Base-by-base conservation (phyloP, 2,797 vertebrate genomes). In the Cercopithecus neglectus region DNA sequence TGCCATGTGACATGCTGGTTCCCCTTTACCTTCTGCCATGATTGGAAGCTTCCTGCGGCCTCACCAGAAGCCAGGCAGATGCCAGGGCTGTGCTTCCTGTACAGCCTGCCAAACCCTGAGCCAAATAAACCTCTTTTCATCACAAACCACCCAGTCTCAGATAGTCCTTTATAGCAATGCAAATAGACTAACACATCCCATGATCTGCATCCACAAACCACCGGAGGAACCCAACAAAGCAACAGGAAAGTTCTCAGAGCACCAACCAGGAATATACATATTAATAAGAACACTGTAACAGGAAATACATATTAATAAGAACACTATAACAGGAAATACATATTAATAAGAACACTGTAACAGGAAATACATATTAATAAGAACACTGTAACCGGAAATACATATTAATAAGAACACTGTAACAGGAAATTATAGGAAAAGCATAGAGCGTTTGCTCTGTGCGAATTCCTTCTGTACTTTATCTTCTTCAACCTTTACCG, bases 391-490 rank as follows among this genome's bases (percentile, higher is more conserved):
- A 44, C 55, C 16, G 82, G 72, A 64, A 39, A 17, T 1, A 44
- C 8, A 44, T 44, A 16, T 50, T 50, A 50, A 16, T 50, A 50
- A 16, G 48, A 17, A 50, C 16, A 50, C 50, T 17, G 0, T 2
- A 44, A 44, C 55, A 24, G 82, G 72, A 64, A 39, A 19, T 1
- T 3, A 3, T 0, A 1, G 44, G 22, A 8, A 21, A 57, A 13
- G 5, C 1, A 30, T 0, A 0, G 53, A 12, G 28, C 2, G 0
- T 8, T 8, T 5, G 93, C 83, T 78, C 0, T 0, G 1, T 5
- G 59, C 57, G 1, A 5, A 61, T 10, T 33, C 70, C 41, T 28
- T 17, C 3, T 0, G 5, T 30, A 6, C 13, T 5, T 19, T 13
- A 59, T 26, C 46, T 46, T 12, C 21, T 6, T 24, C 30, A 41